Evolutionary conservation across 2,888 invertebrate species (phyloP).

Genomic region (Ormyrus thymus): DNA sequence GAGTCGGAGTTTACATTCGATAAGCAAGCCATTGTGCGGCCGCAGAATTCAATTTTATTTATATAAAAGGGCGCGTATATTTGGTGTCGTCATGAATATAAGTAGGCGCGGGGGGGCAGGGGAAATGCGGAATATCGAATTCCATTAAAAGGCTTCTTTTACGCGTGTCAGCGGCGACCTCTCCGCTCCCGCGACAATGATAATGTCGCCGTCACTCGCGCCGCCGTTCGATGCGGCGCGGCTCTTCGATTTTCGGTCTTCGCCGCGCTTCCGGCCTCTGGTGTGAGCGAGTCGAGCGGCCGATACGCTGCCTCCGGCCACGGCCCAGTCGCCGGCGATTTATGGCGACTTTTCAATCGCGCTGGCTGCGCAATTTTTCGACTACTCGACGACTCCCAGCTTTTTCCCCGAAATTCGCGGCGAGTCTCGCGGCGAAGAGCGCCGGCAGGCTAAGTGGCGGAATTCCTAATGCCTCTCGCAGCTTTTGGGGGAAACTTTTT

Average conservation of each 20-base stretch:
- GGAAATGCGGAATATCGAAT: slow-evolving; percentile 38
- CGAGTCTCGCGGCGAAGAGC: too few relatives aligned
- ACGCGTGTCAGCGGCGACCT: slow-evolving; percentile 7
- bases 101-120: neutral
- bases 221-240: neutral
- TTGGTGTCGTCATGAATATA: neutral
- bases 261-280: neutral
- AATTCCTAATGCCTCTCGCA: too few relatives aligned
- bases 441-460: too few relatives aligned
- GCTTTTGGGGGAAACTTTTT: too few relatives aligned
- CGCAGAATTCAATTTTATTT: slow-evolving; percentile 39
- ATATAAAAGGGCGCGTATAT: slow-evolving; percentile 6
- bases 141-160: slow-evolving; percentile 45
- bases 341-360: too few relatives aligned
- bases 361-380: too few relatives aligned
- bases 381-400: too few relatives aligned
- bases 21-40: slow-evolving; percentile 33
- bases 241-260: slow-evolving; percentile 20
- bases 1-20: slow-evolving; percentile 23
- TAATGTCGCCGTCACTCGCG: slow-evolving; percentile 35
- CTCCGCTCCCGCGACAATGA: neutral
- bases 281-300: too few relatives aligned
- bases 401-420: too few relatives aligned
- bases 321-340: too few relatives aligned
- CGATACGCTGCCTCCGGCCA: too few relatives aligned